Percentiles rank a stretch among this genome's conserved stretches.
These are phyloP conservation scores for Cyanistes caeruleus DNA, from an alignment of 2,113 vertebrate species.

Conservation along the genomic window DNA sequence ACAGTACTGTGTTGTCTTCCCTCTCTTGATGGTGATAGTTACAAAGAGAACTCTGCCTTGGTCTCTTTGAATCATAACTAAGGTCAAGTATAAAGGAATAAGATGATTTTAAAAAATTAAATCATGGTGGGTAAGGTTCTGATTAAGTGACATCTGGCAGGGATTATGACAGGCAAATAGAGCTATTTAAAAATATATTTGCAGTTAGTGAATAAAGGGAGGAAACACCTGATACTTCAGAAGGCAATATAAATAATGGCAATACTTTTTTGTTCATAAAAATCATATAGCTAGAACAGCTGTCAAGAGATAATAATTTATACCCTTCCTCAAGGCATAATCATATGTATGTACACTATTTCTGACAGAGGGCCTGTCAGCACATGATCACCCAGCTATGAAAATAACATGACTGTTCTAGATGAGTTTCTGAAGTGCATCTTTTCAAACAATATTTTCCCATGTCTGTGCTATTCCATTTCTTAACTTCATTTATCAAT, in stretches of 20 bases:
- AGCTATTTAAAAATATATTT: background rate
- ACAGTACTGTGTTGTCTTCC: background rate
- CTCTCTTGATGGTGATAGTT: background rate
- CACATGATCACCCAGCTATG: background rate
- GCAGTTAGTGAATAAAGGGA: background rate
- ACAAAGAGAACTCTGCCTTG: background rate
- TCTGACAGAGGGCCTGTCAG: background rate
- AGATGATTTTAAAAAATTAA: background rate
- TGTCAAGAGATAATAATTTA: background rate
- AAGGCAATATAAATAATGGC: background rate
- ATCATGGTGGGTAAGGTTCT: background rate
- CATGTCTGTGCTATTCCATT: background rate
- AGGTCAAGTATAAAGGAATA: background rate
- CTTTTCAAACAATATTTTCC: background rate
- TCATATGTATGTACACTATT: background rate
- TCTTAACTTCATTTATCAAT: background rate
- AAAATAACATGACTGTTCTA: background rate
- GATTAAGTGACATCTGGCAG: background rate
- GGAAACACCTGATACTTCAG: background rate
- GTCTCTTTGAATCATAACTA: background rate
- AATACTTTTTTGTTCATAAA: background rate
- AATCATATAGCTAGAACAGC: background rate
- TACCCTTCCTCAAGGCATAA: background rate
- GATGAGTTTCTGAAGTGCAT: background rate
- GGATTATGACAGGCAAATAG: background rate